Base-by-base conservation (phyloP, 2,888 invertebrate genomes). In the Nasonia oneida region DNA sequence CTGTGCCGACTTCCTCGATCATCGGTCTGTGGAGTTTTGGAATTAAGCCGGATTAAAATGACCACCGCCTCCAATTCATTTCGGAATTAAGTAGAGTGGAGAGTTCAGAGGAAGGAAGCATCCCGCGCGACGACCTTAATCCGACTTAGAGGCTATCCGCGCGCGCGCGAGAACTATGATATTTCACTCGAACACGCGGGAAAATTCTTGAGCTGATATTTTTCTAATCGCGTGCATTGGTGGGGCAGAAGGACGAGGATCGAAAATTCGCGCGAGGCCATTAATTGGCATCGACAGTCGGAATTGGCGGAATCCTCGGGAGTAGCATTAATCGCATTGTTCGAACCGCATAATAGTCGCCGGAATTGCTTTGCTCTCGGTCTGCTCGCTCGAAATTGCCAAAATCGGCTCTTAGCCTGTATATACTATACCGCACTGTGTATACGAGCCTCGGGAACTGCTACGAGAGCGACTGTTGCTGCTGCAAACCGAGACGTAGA, bases 321-420 rank as follows among this genome's bases (percentile, higher is more conserved):
- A 85, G 81, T 80, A 53, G 80, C 70, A 83, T 83, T 83, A 83
- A 86, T 86, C 37, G 75, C 76, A 86, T 86, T 86, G 86, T 83
- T 83, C 83, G 50, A 80, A 83, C 83, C 83, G 64, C 86, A 86
- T 86, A 86, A 86, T 83, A 78, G 80, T 83, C 77, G 10, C 75
- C 71, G 61, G 61, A 78, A 78, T 83, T 71, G 77, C 67, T 53
- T 61, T 61, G 33, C 50, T 75, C 71, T n/a, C 3, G 42, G 18
- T 71, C 53, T 53, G 67, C 47, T 47, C 47, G 8, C 37, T 29
- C 73, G 84, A 84, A 67, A 80, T 85, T 85, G 85, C 79, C 85
- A 57, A 77, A 79, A 85, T 85, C 73, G 74, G 47, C 37, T 84
- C 81, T 50, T 57, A 37, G 3, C 37, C 37, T 37, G 37, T 37